Percentiles rank a stretch among this genome's conserved stretches.
Conservation (phyloP, 2,888 invertebrate genomes). For the Zaprionus lineosus region DNA sequence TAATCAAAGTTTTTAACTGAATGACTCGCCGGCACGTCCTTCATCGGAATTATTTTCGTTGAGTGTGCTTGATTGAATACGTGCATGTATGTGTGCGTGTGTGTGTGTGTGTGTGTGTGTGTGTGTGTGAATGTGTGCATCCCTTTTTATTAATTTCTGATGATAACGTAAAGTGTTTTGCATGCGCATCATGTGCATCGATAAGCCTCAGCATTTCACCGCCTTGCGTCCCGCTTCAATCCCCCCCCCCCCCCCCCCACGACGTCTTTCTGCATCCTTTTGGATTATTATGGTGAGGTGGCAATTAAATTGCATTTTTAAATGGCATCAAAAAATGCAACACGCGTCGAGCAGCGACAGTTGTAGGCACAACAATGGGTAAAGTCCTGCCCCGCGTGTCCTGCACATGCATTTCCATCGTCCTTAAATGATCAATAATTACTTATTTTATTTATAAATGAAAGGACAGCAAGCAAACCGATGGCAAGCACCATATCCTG, state of each 20-base stretch:
- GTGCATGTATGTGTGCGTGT: conserved; percentile 4
- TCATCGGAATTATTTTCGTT: neutral
- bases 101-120: conserved; percentile 1
- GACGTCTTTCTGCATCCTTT: neutral
- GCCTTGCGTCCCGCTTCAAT: conserved; percentile 17
- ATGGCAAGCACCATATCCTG: too few species aligned
- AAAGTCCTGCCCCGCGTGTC: too few species aligned
- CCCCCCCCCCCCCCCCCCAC: neutral
- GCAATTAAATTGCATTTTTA: conserved; percentile 70
- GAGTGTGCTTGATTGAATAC: conserved; percentile 6
- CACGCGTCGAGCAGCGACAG: conserved; percentile 20
- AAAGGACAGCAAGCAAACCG: too few species aligned
- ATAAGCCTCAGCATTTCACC: conserved; percentile 62
- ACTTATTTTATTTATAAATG: too few species aligned
- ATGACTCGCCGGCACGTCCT: conserved; percentile 48
- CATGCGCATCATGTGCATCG: conserved; percentile 68
- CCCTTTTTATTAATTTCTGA: conserved; percentile 57
- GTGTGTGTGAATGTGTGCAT: conserved; percentile 7
- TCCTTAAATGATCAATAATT: neutral
- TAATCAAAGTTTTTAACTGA: conserved; percentile 59
- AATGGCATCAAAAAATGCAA: conserved; percentile 48
- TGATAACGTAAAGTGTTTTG: conserved; percentile 72
- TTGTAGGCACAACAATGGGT: conserved; percentile 15
- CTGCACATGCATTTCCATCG: conserved; percentile 6
- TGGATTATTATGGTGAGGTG: conserved; percentile 10